A percentile compares a stretch with the other conserved stretches of the same genome.
These are phyloP conservation scores for Oxyura jamaicensis DNA, from an alignment of 2,113 vertebrate species.

Conservation along the genomic window DNA sequence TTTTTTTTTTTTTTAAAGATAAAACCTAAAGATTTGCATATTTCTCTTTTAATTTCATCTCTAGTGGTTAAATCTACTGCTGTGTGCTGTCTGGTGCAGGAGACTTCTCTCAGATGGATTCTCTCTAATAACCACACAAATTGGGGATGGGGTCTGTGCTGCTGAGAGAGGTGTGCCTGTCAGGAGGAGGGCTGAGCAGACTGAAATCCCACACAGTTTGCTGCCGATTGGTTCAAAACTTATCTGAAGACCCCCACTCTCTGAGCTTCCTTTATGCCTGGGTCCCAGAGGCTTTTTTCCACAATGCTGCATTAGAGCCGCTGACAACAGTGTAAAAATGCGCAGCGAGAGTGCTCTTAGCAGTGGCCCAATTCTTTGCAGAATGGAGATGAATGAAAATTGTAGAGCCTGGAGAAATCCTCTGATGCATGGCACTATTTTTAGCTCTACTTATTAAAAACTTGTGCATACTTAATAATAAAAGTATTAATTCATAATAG, in stretches of 20 bases:
- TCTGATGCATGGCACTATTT: constrained; percentile 3
- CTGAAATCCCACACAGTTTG: not conserved
- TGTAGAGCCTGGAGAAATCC: constrained; percentile 24
- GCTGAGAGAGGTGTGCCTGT: not conserved
- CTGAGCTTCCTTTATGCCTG: not conserved
- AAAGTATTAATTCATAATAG: constrained; percentile 43
- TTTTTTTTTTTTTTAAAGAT: not conserved
- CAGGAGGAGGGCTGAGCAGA: not conserved
- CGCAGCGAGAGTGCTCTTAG: not conserved
- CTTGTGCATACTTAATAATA: constrained; percentile 48
- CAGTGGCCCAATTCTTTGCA: not conserved
- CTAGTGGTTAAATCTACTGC: not conserved
- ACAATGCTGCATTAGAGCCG: not conserved
- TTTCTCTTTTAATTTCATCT: not conserved
- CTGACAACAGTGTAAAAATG: not conserved
- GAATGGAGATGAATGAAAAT: constrained; percentile 36
- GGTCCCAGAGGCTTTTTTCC: not conserved
- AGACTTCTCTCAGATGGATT: not conserved
- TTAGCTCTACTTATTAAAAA: constrained; percentile 44
- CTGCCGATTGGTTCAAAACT: not conserved
- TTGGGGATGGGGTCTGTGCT: not conserved
- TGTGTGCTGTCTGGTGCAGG: not conserved
- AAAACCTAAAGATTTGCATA: not conserved
- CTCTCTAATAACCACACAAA: not conserved
- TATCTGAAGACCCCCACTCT: not conserved